phyloP scores from a whole-genome alignment of 2,113 vertebrate genomes.

The Cephalopterus ornatus region DNA sequence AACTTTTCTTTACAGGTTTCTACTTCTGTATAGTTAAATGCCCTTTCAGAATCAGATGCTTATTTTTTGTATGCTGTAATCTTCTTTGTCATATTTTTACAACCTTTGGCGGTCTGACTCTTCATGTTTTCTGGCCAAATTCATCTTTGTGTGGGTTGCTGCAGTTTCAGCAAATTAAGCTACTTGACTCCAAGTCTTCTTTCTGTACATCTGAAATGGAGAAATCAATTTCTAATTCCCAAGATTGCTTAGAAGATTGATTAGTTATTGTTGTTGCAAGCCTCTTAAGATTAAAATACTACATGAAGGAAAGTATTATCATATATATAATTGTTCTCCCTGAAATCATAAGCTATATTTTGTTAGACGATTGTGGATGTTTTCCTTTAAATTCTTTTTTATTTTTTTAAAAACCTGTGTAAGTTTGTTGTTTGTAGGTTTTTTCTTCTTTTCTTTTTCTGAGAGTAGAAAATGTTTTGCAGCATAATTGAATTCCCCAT shows the following conservation, averaged over 20 bases:
- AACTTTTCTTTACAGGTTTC: neutral
- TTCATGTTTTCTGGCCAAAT: neutral
- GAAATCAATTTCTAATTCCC: neutral
- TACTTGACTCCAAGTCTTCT: neutral
- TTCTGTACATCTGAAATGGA: neutral
- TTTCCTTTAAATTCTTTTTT: neutral
- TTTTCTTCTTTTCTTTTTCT: neutral
- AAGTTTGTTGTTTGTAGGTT: neutral
- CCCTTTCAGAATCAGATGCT: neutral
- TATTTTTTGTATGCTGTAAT: neutral
- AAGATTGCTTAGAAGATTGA: neutral
- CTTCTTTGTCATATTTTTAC: neutral
- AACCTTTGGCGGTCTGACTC: neutral
- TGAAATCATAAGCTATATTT: neutral
- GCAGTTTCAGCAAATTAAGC: neutral
- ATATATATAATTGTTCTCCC: neutral
- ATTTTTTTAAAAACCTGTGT: neutral
- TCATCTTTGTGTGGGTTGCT: neutral
- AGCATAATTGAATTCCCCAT: neutral
- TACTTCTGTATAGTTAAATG: neutral
- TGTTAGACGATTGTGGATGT: neutral
- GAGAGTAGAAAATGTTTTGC: neutral
- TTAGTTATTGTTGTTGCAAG: neutral
- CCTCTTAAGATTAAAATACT: neutral
- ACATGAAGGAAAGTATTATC: neutral